These are phyloP conservation scores for Archivesica marissinica DNA, from an alignment of 1,140 invertebrate species.

Conservation along the genomic window DNA sequence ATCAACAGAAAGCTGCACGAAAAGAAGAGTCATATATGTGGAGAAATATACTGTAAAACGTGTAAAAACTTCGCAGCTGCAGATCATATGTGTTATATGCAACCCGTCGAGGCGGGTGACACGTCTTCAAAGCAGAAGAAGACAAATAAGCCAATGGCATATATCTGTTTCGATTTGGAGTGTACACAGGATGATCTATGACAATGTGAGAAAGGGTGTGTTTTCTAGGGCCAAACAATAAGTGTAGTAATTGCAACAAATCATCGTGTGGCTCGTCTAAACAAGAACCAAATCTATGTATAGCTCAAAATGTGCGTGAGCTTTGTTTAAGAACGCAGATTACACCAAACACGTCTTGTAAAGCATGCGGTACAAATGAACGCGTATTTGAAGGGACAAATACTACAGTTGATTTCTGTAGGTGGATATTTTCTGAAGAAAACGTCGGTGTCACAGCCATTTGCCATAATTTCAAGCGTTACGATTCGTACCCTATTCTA, in stretches of 20 bases:
- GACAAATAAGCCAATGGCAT: not conserved
- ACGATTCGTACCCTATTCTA: constrained; percentile 54
- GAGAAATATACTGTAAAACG: not conserved
- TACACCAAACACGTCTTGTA: constrained; percentile 1
- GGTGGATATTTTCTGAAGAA: constrained; percentile 58
- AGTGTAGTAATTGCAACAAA: constrained; percentile 9
- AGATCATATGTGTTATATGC: not conserved
- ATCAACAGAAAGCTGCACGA: not conserved
- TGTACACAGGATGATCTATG: constrained; percentile 1
- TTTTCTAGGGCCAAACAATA: not conserved
- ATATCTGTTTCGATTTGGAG: constrained; percentile 17
- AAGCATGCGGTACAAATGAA: not conserved
- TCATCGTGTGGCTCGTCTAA: constrained; percentile 28
- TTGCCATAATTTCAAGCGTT: constrained; percentile 61
- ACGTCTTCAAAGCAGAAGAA: not conserved
- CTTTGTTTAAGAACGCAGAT: not conserved
- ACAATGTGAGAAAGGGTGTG: not conserved
- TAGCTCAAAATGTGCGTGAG: constrained; percentile 1
- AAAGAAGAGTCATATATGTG: not conserved
- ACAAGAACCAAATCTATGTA: constrained; percentile 20
- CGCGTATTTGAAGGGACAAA: not conserved
- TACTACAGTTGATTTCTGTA: constrained; percentile 45
- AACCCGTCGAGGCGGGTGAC: not conserved
- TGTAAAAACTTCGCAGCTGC: not conserved
- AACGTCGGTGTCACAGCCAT: constrained; percentile 40